phyloP scores from a whole-genome alignment of 2,888 invertebrate species.

The Aphodius granarius region DNA sequence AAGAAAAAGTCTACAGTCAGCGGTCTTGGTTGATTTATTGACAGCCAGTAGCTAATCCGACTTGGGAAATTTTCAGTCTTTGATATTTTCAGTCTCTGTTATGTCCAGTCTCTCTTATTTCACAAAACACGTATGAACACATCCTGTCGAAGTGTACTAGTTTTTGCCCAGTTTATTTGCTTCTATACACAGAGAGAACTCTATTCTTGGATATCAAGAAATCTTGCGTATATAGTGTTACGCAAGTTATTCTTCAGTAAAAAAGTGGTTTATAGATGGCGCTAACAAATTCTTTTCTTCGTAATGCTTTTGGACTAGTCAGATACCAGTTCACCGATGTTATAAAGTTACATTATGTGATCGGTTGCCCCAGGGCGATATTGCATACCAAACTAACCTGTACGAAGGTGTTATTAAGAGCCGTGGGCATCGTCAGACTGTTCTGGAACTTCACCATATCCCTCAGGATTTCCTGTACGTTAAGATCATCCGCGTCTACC shows the following conservation, averaged over 20 bases:
- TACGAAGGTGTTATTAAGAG: slow-evolving; percentile 49
- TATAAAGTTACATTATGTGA: background rate
- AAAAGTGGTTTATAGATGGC: no score
- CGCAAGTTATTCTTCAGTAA: no score
- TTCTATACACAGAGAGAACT: no score
- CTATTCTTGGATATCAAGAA: no score
- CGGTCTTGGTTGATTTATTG: background rate
- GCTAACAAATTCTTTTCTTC: no score
- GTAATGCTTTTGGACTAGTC: no score
- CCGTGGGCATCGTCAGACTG: slow-evolving; percentile 34
- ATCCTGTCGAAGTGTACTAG: background rate
- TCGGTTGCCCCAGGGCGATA: no score
- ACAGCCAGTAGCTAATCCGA: background rate
- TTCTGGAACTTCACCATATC: slow-evolving; percentile 69
- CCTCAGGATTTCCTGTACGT: slow-evolving; percentile 67
- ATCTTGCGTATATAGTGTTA: no score
- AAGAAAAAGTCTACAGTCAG: background rate
- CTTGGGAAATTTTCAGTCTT: background rate
- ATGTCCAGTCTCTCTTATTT: no score
- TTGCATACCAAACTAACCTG: slow-evolving; percentile 50
- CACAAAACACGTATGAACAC: background rate
- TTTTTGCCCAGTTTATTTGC: no score
- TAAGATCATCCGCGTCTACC: slow-evolving; percentile 68
- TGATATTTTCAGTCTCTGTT: no score
- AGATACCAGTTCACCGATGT: background rate